These are phyloP conservation scores for Hesperia comma DNA, from an alignment of 2,888 invertebrate species.

Conservation along the genomic window DNA sequence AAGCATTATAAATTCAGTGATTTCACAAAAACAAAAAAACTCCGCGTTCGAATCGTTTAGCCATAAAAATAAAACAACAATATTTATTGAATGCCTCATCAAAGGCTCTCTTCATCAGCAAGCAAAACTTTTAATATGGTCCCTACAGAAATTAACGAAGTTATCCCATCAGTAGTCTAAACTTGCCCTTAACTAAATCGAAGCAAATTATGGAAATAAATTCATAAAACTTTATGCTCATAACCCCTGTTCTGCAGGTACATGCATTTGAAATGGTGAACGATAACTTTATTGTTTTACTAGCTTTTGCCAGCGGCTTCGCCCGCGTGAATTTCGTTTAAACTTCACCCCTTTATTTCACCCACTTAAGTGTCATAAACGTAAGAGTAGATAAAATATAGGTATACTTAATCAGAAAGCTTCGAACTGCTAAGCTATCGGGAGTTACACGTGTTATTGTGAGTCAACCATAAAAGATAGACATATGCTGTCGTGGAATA, in stretches of 20 bases:
- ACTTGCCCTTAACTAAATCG: slow-evolving; percentile 3
- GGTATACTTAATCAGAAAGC: no score
- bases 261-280: slow-evolving; percentile 3
- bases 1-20: neutral
- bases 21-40: neutral
- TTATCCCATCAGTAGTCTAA: slow-evolving; percentile 2
- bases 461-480: no score
- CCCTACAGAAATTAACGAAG: slow-evolving; percentile 6
- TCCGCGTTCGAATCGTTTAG: neutral
- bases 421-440: no score
- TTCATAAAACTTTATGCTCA: slow-evolving; percentile 10
- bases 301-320: no score
- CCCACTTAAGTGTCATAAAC: no score
- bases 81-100: neutral
- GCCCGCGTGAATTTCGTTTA: no score
- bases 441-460: no score
- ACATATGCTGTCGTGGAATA: no score
- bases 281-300: slow-evolving; percentile 23
- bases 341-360: no score
- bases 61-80: slow-evolving; percentile 8
- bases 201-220: slow-evolving; percentile 16
- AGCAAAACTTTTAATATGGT: slow-evolving; percentile 12
- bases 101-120: slow-evolving; percentile 1
- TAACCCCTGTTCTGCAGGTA: slow-evolving; percentile 5
- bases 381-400: no score